Conservation (phyloP, 2,113 vertebrate species). For the Eulemur rufifrons region DNA sequence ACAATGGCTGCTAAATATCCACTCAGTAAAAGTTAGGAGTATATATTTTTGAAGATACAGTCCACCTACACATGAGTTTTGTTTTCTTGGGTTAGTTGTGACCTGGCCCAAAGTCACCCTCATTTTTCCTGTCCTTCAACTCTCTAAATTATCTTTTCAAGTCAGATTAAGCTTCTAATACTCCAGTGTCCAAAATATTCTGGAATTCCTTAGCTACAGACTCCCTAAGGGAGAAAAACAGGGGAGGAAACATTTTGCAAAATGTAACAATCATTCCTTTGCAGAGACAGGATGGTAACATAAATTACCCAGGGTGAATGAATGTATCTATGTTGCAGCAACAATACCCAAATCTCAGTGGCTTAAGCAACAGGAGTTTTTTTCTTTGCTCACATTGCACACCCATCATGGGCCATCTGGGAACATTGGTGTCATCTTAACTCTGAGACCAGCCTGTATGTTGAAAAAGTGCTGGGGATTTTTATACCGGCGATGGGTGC, state of each 20-base stretch:
- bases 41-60: neutral
- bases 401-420: rapidly evolving
- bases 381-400: rapidly evolving
- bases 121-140: neutral
- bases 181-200: neutral
- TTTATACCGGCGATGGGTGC: rapidly evolving
- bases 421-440: neutral
- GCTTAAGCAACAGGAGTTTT: rapidly evolving
- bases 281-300: neutral
- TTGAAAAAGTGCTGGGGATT: neutral
- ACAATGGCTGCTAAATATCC: rapidly evolving
- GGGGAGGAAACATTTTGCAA: too few species aligned
- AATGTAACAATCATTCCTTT: neutral
- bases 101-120: neutral
- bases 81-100: neutral
- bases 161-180: neutral
- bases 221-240: too few species aligned
- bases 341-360: rapidly evolving
- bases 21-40: neutral
- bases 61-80: neutral
- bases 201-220: neutral
- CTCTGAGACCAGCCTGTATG: too few species aligned
- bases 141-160: neutral
- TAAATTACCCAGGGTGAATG: neutral
- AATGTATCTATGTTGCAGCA: rapidly evolving